phyloP scores from a whole-genome alignment of 2,113 vertebrate species.

The Lasiurus borealis region DNA sequence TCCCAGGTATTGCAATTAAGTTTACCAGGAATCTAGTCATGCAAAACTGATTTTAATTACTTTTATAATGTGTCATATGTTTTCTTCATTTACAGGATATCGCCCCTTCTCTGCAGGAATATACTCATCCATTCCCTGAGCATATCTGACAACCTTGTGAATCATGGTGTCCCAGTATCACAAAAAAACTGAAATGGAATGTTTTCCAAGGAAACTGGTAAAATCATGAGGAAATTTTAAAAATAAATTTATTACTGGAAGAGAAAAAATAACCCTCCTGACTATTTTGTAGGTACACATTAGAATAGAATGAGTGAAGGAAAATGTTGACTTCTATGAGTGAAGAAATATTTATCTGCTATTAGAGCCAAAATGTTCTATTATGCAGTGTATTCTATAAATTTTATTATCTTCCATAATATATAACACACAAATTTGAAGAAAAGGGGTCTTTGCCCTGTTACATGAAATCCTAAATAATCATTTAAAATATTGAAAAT shows the following conservation, averaged over 20 bases:
- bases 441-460: background rate
- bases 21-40: background rate
- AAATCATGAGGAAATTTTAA: background rate
- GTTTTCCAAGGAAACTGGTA: background rate
- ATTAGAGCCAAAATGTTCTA: background rate
- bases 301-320: background rate
- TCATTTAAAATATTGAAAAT: background rate
- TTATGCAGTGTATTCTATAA: background rate
- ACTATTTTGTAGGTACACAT: background rate
- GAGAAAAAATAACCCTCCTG: background rate
- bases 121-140: background rate
- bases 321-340: background rate
- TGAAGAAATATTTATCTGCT: background rate
- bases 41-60: background rate
- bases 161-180: background rate
- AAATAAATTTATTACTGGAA: background rate
- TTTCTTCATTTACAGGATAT: background rate
- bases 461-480: background rate
- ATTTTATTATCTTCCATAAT: background rate
- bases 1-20: background rate
- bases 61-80: background rate
- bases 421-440: background rate
- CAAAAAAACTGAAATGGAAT: background rate
- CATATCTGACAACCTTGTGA: background rate
- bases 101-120: fast-evolving